phyloP scores from a whole-genome alignment of 2,888 invertebrate species.

The Anagyrus pseudococci region DNA sequence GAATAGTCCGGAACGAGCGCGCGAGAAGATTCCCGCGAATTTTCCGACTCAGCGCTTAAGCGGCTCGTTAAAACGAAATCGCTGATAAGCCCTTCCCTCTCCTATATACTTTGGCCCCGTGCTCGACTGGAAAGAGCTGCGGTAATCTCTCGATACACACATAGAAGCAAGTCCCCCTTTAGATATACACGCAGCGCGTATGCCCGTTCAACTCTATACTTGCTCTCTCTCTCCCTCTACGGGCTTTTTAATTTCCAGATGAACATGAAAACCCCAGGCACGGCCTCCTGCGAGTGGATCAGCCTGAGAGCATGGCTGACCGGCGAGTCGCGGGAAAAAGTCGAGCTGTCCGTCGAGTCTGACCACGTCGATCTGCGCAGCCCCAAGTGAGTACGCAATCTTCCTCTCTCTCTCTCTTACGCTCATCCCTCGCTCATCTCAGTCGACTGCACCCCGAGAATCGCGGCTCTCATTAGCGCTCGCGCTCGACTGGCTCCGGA shows the following conservation, averaged over 20 bases:
- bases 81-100: not conserved
- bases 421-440: not conserved
- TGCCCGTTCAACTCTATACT: too few relatives aligned
- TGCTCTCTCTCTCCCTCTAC: too few relatives aligned
- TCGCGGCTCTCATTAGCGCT: not conserved
- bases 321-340: conserved; percentile 76
- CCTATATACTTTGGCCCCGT: not conserved
- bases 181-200: too few relatives aligned
- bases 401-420: not conserved
- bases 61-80: not conserved
- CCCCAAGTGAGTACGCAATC: conserved; percentile 46
- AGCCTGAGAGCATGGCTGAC: conserved; percentile 79
- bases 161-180: not conserved
- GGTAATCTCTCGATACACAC: too few relatives aligned
- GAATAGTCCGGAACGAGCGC: too few relatives aligned
- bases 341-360: conserved; percentile 72
- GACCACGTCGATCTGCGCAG: conserved; percentile 58
- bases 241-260: conserved; percentile 65
- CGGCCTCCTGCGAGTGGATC: conserved; percentile 88
- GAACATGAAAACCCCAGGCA: conserved; percentile 78
- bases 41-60: not conserved
- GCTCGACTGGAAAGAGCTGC: not conserved
- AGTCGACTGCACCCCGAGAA: too few relatives aligned
- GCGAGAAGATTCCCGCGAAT: not conserved
- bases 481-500: not conserved